Evolutionary conservation across 1,140 invertebrate genomes (phyloP).

Genomic region (Heterodera schachtii): DNA sequence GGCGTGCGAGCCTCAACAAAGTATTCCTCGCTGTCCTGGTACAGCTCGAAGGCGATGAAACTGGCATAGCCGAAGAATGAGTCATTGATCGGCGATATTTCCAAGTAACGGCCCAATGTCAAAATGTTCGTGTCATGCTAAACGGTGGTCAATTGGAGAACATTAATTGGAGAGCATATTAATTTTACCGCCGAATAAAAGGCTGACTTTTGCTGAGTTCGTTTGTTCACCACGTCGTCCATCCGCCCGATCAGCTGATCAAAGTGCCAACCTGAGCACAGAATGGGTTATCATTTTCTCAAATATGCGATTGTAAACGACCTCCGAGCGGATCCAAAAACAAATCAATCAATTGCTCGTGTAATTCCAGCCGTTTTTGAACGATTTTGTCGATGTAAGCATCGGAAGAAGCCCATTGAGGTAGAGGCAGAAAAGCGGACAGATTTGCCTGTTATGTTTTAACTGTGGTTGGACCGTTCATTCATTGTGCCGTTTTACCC

Average conservation of each 20-base stretch:
- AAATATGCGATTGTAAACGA: not conserved
- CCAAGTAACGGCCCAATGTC: slow-evolving; percentile 21
- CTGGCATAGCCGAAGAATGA: not conserved
- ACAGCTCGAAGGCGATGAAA: slow-evolving; percentile 24
- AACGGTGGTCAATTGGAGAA: not conserved
- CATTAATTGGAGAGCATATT: no score
- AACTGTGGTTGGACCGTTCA: not conserved
- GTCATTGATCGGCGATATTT: slow-evolving; percentile 4
- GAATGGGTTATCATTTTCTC: not conserved
- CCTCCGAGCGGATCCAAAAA: slow-evolving; percentile 25
- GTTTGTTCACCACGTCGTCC: slow-evolving; percentile 25
- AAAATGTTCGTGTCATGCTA: slow-evolving; percentile 34
- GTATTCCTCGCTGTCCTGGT: slow-evolving; percentile 4
- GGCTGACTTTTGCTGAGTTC: slow-evolving; percentile 10
- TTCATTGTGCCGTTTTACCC: slow-evolving; percentile 11
- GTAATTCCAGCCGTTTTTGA: slow-evolving; percentile 1
- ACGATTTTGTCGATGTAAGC: slow-evolving; percentile 9
- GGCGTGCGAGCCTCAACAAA: slow-evolving; percentile 14
- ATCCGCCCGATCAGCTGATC: slow-evolving; percentile 29
- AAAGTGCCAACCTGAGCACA: slow-evolving; percentile 20
- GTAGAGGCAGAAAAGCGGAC: slow-evolving; percentile 3
- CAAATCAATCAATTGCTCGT: slow-evolving; percentile 16
- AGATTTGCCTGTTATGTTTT: slow-evolving; percentile 24
- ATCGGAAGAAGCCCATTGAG: slow-evolving; percentile 18
- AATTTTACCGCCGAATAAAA: slow-evolving; percentile 28